These are phyloP conservation scores for Acromyrmex heyeri DNA, from an alignment of 1,140 invertebrate species.

Conservation along the genomic window DNA sequence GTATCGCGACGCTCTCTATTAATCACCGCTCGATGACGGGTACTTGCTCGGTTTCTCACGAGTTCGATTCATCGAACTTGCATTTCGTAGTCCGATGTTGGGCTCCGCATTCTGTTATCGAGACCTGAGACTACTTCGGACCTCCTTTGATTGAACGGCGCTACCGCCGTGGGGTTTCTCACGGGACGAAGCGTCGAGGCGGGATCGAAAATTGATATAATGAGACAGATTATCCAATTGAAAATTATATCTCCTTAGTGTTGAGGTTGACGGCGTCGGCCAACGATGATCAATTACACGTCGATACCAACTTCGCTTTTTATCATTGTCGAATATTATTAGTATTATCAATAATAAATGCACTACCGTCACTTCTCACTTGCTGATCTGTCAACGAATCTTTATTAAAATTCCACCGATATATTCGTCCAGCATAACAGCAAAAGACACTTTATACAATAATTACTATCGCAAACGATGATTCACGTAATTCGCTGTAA, in stretches of 20 bases:
- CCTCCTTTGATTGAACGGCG: constrained; percentile 62
- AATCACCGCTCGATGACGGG: constrained; percentile 75
- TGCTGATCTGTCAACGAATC: constrained; percentile 3
- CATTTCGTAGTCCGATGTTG: constrained; percentile 44
- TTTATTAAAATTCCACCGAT: constrained; percentile 41
- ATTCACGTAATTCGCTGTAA: constrained; percentile 8
- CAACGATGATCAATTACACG: constrained; percentile 60
- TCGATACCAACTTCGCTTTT: constrained; percentile 35
- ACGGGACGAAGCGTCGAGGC: constrained; percentile 19
- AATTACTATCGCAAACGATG: background rate
- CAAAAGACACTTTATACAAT: background rate
- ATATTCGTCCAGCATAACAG: background rate
- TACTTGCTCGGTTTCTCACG: constrained; percentile 72
- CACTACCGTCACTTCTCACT: constrained; percentile 3
- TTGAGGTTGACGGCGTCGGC: constrained; percentile 10
- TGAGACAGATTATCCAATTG: constrained; percentile 63
- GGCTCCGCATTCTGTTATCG: constrained; percentile 63
- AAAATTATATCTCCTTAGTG: constrained; percentile 53
- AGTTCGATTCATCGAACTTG: constrained; percentile 67
- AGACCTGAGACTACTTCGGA: constrained; percentile 49
- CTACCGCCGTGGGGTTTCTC: constrained; percentile 59
- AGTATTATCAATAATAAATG: constrained; percentile 36
- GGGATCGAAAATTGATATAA: constrained; percentile 59
- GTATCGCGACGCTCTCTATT: constrained; percentile 75
- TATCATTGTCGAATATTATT: constrained; percentile 48